Evolutionary conservation across 2,888 invertebrate species (phyloP).

Genomic region (Chorisops tibialis): DNA sequence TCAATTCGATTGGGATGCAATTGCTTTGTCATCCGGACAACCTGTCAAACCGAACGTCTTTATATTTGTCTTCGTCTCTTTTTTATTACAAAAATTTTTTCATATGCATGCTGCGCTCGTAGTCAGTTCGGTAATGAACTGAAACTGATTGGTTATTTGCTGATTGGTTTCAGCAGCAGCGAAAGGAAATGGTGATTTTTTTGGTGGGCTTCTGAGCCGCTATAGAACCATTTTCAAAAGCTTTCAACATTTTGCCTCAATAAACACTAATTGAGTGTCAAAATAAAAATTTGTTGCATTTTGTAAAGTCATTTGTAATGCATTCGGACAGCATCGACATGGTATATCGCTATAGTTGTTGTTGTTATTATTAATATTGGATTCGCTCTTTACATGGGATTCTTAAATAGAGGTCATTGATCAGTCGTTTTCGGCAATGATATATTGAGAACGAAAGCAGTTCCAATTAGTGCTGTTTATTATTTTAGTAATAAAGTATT

Average conservation of each 20-base stretch:
- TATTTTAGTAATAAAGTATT: too few relatives aligned
- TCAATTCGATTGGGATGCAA: neutral
- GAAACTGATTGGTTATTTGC: constrained; percentile 19
- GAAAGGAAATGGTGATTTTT: neutral
- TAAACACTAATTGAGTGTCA: constrained; percentile 25
- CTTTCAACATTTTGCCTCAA: constrained; percentile 20
- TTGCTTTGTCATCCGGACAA: constrained; percentile 20
- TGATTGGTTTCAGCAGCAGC: constrained; percentile 5
- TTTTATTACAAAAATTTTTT: neutral
- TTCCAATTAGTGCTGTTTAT: too few relatives aligned
- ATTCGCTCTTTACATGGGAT: too few relatives aligned
- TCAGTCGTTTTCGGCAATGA: too few relatives aligned
- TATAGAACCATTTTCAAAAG: constrained; percentile 11
- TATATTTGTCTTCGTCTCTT: constrained; percentile 1
- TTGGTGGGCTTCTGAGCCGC: neutral
- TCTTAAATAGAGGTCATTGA: too few relatives aligned
- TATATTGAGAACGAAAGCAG: too few relatives aligned
- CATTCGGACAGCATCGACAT: neutral
- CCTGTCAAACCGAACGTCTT: constrained; percentile 17
- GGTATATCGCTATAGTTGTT: too few relatives aligned
- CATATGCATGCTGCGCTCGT: neutral
- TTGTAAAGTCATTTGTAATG: constrained; percentile 8
- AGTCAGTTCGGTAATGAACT: constrained; percentile 11
- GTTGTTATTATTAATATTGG: too few relatives aligned
- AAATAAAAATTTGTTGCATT: constrained; percentile 24